Evolutionary conservation across 2,113 vertebrate species (phyloP), one percentile per base, ranked within the genome.

Genomic region (Carlito syrichta): DNA sequence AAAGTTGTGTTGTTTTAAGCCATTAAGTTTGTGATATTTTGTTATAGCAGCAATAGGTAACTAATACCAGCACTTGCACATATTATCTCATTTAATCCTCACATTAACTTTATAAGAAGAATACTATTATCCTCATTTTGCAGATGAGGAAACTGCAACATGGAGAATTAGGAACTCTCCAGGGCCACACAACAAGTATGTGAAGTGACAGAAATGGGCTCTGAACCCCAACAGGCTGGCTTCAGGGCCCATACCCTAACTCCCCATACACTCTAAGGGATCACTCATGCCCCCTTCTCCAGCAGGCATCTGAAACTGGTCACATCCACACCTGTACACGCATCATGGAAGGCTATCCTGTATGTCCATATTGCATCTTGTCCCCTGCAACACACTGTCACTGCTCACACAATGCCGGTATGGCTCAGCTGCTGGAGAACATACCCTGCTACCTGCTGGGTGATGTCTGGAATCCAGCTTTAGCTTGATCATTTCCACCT

Each of bases 311-410:
- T 2, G 9, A 76, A 17, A 58, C 68, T 32, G 17, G 3, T 58
- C 71, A 2, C 52, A 58, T n/a, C 58, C 35, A 69, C n/a, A 5
- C 38, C 76, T 19, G 25, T 2, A 11, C 20, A 0, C 1, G 0
- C 66, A 14, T 32, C 79, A 3, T 20, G 4, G 8, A 16, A 66
- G 40, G 50, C 14, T 2, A 2, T 35, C 27, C 32, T 8, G 17
- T 22, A 8, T 12, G 19, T 30, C 14, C 58, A 11, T 0, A 2
- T 0, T 13, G 17, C 9, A 0, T n/a, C 6, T 23, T 2, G 30
- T 30, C 12, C 6, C 23, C 69, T 1, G 7, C 60, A 30, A 1
- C 14, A 3, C 27, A 6, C 74, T 45, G 17, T 58, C 32, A 1
- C 35, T 5, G 6, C 30, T 30, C 32, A 22, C 50, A 45, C 12